Percentiles rank a stretch among this genome's conserved stretches.
Evolutionary conservation across 2,888 invertebrate genomes (phyloP).

Genomic region (Drosophila helvetica): DNA sequence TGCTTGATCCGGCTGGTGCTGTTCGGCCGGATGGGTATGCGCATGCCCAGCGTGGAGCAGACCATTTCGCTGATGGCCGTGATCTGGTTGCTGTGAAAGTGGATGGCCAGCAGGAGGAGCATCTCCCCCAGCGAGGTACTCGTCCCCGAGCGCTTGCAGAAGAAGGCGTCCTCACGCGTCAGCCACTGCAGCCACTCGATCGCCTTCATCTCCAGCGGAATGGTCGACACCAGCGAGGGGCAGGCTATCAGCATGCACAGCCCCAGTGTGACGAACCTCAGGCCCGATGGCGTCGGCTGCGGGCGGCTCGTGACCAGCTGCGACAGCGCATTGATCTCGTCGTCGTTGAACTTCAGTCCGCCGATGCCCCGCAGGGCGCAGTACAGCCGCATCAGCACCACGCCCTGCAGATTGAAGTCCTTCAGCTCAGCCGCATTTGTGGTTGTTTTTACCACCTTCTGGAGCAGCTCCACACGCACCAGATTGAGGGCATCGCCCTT

Average conservation of each 20-base stretch:
- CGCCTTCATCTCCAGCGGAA: slow-evolving; percentile 92
- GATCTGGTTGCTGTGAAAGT: slow-evolving; percentile 97
- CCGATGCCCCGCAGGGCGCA: slow-evolving; percentile 97
- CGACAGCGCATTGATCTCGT: slow-evolving; percentile 93
- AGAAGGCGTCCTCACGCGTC: slow-evolving; percentile 94
- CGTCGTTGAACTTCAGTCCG: slow-evolving; percentile 96
- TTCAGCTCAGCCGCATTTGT: slow-evolving; percentile 87
- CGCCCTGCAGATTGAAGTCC: slow-evolving; percentile 91
- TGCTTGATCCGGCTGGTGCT: slow-evolving; percentile 95
- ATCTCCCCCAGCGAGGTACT: slow-evolving; percentile 97
- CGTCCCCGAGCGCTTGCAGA: slow-evolving; percentile 92
- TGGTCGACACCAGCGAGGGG: slow-evolving; percentile 91
- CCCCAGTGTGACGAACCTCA: slow-evolving; percentile 95
- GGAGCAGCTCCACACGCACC: slow-evolving; percentile 90
- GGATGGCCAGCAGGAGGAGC: slow-evolving; percentile 97
- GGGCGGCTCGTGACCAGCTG: slow-evolving; percentile 94
- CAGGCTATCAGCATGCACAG: slow-evolving; percentile 97
- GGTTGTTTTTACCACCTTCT: slow-evolving; percentile 88
- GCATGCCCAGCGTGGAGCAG: slow-evolving; percentile 97
- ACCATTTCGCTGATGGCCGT: slow-evolving; percentile 97
- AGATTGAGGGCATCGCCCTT: slow-evolving; percentile 88
- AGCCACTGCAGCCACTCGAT: slow-evolving; percentile 98
- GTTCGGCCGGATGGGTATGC: slow-evolving; percentile 93
- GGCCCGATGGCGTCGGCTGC: slow-evolving; percentile 95
- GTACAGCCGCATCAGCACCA: slow-evolving; percentile 94